Conservation (phyloP, 2,113 vertebrate genomes). For the Nibea albiflora region DNA sequence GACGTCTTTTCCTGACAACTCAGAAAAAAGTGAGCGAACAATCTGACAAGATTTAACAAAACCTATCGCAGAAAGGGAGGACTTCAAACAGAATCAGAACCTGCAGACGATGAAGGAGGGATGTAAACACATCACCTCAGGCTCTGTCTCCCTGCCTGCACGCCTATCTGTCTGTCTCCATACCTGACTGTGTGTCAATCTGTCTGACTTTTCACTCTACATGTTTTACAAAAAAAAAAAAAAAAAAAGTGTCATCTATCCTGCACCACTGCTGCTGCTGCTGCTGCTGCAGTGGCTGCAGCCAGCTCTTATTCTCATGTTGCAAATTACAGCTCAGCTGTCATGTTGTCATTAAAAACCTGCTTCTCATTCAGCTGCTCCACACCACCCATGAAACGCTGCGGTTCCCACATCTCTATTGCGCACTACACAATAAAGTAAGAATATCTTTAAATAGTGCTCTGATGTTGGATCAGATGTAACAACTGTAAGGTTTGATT, state of each 20-base stretch:
- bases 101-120: constrained; percentile 58
- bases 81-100: constrained; percentile 77
- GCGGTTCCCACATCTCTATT: constrained; percentile 18
- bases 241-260: constrained; percentile 28
- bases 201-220: constrained; percentile 17
- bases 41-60: constrained; percentile 78
- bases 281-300: constrained; percentile 25
- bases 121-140: constrained; percentile 67
- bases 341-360: constrained; percentile 50
- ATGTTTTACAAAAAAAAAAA: constrained; percentile 28
- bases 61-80: constrained; percentile 57
- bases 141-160: constrained; percentile 35
- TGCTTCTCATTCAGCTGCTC: constrained; percentile 31
- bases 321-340: constrained; percentile 49
- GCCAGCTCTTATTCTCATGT: constrained; percentile 23
- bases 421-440: constrained; percentile 21
- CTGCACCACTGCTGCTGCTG: constrained; percentile 17
- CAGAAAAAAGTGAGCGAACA: constrained; percentile 60
- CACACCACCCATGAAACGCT: constrained; percentile 16
- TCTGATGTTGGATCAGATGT: constrained; percentile 54
- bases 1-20: constrained; percentile 77
- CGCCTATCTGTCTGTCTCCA: constrained; percentile 16
- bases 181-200: constrained; percentile 45
- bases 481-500: constrained; percentile 62
- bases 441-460: constrained; percentile 51